phyloP scores from a whole-genome alignment of 1,140 invertebrate species.

The Maniola jurtina region DNA sequence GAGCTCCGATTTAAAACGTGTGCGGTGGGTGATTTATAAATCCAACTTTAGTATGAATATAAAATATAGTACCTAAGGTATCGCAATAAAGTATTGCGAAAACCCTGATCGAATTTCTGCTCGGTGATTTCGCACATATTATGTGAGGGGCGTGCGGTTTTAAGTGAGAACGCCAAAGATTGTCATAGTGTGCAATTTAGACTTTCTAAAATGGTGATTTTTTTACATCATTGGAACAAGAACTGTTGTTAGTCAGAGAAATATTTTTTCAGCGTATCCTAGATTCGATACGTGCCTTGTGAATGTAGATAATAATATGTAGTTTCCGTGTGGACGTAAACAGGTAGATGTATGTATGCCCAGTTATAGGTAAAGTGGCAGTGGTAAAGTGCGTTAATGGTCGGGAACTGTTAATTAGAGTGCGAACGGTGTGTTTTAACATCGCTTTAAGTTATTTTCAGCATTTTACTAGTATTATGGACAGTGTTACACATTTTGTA shows the following conservation, averaged over 20 bases:
- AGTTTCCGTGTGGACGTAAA: constrained; percentile 33
- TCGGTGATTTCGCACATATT: no score
- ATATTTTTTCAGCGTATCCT: constrained; percentile 73
- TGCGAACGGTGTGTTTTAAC: constrained; percentile 50
- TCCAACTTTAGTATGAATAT: no score
- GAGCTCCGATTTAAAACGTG: no score
- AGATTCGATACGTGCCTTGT: constrained; percentile 68
- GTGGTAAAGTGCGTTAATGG: constrained; percentile 33
- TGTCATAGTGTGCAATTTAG: constrained; percentile 44
- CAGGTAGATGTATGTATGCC: no score
- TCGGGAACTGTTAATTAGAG: constrained; percentile 22
- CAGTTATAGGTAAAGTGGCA: constrained; percentile 28
- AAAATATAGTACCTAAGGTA: no score
- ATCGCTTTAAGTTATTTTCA: constrained; percentile 54
- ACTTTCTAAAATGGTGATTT: constrained; percentile 26
- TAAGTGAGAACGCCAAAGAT: constrained; percentile 56
- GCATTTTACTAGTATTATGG: constrained; percentile 61
- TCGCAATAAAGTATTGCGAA: not conserved
- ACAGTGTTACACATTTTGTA: constrained; percentile 34
- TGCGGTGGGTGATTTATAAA: no score
- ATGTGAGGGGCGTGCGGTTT: constrained; percentile 14
- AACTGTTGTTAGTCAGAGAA: constrained; percentile 43
- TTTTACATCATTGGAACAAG: constrained; percentile 14
- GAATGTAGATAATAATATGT: constrained; percentile 41
- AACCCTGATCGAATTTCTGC: not conserved